phyloP scores from a whole-genome alignment of 2,797 vertebrate genomes.

The Pangasius mekongensis region DNA sequence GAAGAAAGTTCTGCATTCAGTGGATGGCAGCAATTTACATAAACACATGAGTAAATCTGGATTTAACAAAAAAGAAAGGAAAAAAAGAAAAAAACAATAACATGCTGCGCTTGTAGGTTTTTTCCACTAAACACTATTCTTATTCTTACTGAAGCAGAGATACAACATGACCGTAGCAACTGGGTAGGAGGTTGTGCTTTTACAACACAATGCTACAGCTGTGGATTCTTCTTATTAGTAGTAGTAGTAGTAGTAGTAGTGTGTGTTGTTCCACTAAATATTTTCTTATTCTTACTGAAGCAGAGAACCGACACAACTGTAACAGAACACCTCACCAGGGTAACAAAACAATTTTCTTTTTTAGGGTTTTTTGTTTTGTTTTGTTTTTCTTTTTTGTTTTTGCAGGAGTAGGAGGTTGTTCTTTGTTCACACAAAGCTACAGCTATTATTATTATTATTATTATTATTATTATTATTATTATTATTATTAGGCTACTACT shows the following conservation, averaged over 20 bases:
- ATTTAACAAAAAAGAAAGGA: no score
- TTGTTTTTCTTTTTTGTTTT: background rate
- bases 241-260: no score
- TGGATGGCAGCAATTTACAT: constrained; percentile 41
- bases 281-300: background rate
- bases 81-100: background rate
- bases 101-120: background rate
- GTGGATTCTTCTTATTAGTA: constrained; percentile 20
- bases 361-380: no score
- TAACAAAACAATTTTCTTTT: background rate
- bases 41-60: constrained; percentile 44
- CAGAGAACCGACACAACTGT: background rate
- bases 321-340: background rate
- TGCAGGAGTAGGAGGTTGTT: background rate
- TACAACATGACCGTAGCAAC: background rate
- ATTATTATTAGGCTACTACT: no score
- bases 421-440: no score
- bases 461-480: no score
- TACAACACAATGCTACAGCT: constrained; percentile 26
- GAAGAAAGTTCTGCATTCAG: constrained; percentile 41
- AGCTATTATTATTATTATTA: no score
- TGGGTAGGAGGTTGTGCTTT: background rate
- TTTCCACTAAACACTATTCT: background rate
- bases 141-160: background rate
- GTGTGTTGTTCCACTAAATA: background rate